phyloP scores from a whole-genome alignment of 2,797 vertebrate species.

The Pipistrellus pipistrellus region DNA sequence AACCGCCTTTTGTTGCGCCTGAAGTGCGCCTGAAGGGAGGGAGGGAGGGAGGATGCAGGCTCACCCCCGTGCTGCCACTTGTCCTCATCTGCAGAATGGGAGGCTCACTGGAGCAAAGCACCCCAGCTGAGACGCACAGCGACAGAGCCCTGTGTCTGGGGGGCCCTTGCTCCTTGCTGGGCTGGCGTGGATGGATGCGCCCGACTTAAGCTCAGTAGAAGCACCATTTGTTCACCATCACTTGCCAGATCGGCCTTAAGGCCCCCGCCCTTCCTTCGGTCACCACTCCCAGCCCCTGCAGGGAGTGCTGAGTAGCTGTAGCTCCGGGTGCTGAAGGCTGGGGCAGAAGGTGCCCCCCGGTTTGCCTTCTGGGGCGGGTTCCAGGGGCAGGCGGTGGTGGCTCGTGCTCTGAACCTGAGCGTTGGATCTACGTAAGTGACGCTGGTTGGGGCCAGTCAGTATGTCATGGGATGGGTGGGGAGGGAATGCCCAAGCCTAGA shows the following conservation, averaged over 20 bases:
- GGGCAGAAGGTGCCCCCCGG: not conserved
- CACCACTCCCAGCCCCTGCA: not conserved
- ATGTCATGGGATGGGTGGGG: not conserved
- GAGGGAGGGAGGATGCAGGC: not conserved
- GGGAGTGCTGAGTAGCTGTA: not conserved
- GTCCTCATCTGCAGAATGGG: not conserved
- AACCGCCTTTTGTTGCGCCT: not conserved
- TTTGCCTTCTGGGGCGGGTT: not conserved
- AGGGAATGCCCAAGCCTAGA: not conserved
- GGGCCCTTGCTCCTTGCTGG: not conserved
- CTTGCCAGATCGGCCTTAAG: not conserved
- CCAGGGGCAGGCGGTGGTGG: not conserved
- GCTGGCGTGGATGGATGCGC: not conserved
- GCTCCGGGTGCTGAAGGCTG: not conserved
- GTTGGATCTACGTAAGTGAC: not conserved
- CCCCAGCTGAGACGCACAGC: not conserved
- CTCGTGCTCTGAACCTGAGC: not conserved
- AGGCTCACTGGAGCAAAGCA: not conserved
- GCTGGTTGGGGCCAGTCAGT: accelerated
- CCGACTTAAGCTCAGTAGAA: not conserved
- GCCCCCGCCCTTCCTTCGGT: not conserved
- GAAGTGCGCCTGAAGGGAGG: not conserved
- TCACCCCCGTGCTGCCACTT: no score
- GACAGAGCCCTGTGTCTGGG: not conserved
- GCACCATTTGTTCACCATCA: not conserved